Base-by-base conservation (phyloP, 2,888 invertebrate species). In the Ophion ellenae region DNA sequence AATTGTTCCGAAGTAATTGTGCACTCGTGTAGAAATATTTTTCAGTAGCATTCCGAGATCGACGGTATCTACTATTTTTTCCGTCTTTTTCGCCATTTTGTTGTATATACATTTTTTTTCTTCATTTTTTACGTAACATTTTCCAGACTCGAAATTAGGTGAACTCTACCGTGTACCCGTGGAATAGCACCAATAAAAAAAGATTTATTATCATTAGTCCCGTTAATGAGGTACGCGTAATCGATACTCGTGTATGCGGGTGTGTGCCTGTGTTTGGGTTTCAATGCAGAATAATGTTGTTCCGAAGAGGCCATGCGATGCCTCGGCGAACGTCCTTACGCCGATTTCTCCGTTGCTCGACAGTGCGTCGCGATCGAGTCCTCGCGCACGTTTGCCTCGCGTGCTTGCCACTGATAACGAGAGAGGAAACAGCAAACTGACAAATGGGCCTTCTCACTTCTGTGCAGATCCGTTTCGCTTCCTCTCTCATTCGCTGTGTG, bases 321-420 rank as follows among this genome's bases (percentile, higher is more conserved):
- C 47, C 69, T 69, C 70, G 70, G 69, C 57, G 57, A 67, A 71
- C 28, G 70, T 76, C 69, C 81, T 81, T 75, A 81, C 59, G 45
- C 36, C 4, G 73, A 63, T 73, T 74, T 57, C 69, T 28, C 57
- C 47, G 69, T 75, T 84, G 84, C 84, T 81, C 82, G 77, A 79
- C 71, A 82, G 82, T 79, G 82, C 53, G 53, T 53, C 53, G 85
- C 75, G 79, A 86, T 74, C 83, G 82, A 76, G 59, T 81, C 79
- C 73, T 83, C 67, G 79, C 63, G 75, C 83, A 73, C 67, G 74
- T 78, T 77, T 83, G 59, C 78, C 76, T 81, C 66, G 79, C 82
- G 79, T 85, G 85, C 79, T 76, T n/a, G 64, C 79, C n/a, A 82
- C 82, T 79, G 85, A 82, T 85, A 82, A 82, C 78, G 71, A 76